phyloP scores from a whole-genome alignment of 2,797 vertebrate species.

The Myiothlypis coronata region DNA sequence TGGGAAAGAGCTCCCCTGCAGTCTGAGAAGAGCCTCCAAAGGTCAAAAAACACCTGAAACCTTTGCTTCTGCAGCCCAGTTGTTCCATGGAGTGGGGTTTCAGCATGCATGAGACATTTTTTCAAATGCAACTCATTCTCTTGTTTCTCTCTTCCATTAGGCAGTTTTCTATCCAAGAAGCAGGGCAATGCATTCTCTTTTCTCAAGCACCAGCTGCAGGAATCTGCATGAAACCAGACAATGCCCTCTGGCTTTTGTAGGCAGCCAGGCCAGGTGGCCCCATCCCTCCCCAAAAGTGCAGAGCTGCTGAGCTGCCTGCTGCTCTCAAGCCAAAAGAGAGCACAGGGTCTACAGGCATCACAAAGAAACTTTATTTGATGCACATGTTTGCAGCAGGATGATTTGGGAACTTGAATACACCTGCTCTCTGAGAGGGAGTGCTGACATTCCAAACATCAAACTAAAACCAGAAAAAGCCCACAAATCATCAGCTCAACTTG shows the following conservation, averaged over 20 bases:
- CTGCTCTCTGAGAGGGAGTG: neutral
- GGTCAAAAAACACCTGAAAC: neutral
- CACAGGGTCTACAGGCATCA: neutral
- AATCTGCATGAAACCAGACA: neutral
- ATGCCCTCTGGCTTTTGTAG: neutral
- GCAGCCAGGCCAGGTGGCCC: neutral
- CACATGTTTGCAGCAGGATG: neutral
- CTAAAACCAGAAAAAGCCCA: neutral
- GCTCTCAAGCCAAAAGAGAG: neutral
- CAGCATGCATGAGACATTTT: neutral
- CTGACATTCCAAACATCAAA: neutral
- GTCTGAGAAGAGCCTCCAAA: neutral
- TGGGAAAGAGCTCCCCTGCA: neutral
- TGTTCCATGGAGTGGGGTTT: neutral
- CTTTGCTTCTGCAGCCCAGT: neutral
- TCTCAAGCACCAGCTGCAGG: neutral
- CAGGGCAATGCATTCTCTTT: neutral
- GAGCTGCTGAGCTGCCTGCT: neutral
- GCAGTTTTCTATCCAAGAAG: neutral
- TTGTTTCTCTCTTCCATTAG: neutral
- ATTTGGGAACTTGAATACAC: neutral
- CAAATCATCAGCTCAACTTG: neutral
- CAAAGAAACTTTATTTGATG: neutral
- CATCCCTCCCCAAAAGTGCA: neutral
- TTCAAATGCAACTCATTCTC: neutral